Evolutionary conservation across 37 sponge, comb jelly and placozoan species (phyloP), one percentile per base, ranked within the genome.

Genomic region (Haliclona indistincta): DNA sequence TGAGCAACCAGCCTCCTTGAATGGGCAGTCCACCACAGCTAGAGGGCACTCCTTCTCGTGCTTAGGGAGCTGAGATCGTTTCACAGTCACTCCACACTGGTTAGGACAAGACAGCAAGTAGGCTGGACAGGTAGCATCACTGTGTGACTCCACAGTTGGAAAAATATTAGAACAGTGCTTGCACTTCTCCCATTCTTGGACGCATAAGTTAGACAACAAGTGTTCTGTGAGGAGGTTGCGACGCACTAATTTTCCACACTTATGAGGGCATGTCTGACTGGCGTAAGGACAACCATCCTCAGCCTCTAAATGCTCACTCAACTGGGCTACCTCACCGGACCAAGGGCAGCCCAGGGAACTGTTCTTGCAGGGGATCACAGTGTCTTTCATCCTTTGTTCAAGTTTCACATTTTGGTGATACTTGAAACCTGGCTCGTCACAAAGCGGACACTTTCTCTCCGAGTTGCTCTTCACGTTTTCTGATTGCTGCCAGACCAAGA

Each of bases 241-340:
- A 49, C 17, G 15, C 2, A 64, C 10, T 2, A 43, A 13, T 51
- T 29, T 54, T 29, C 78, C 78, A 43, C 78, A 77, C 8, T 64
- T 64, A 2, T 62, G 4, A 17, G 38, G 67, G 38, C 78, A 77
- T 4, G 1, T 44, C 23, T 44, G 29, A 17, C 29, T 3, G 3
- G 25, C 45, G 29, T 29, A 77, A 29, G n/a, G 54, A 43, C 78
- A 77, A 1, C 49, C 73, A 35, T 71, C 54, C 45, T 6, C 28
- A 3, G 63, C 66, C 38, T 7, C 22, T 43, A 41, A 22, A 69
- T 44, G 47, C 47, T 25, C 60, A 25, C 6, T 20, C 11, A 7
- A 6, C n/a, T 58, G 60, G 26, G 7, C 23, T 8, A 58, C 25
- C 11, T 8, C 7, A 26, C 60, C 60, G 7, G 22, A n/a, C 60